Base-by-base conservation (phyloP, 64 coral and sea anemone species). In the Montipora foliosa region DNA sequence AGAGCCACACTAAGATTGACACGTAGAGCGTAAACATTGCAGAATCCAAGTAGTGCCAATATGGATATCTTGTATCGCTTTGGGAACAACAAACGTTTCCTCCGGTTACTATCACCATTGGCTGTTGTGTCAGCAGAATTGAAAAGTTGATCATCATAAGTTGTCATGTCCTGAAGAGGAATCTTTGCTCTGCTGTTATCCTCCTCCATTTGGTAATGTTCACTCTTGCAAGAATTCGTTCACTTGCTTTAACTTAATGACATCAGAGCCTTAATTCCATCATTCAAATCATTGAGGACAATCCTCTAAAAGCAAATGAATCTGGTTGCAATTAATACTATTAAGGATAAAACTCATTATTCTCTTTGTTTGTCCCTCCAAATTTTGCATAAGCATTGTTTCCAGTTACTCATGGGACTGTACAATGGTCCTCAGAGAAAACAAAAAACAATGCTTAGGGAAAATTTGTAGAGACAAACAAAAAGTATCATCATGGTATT, bases 1-100 rank as follows among this genome's bases (percentile, higher is more conserved):
- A 97, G 83, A 74, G 95, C 95, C 67, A 97, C 93, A 89, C 95
- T 97, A 10, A 97, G 74, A 73, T 97, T 97, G 21, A 97, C 95
- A 57, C 95, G 77, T 16, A 97, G 61, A 21, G 92, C 95, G 73
- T 97, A 97, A n/a, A 97, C 92, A 92, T 97, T 97, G 2, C 86
- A 89, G 89, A 97, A 97, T 53, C 95, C 95, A 91, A 97, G 79
- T 74, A 97, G 67, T 73, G 95, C 92, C 49, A 97, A 79, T 55
- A 97, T 44, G 25, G 95, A 89, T 29, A 97, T 92, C 4, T 94
- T 68, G 58, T 89, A 94, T 16, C 95, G 92, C 57, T 94, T 97
- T 66, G 94, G 68, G 20, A 95, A 70, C 4, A 68, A 47, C 1
- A 66, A 71, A 46, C 82, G 24, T 3, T 72, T 48, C 17, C 47